phyloP scores from a whole-genome alignment of 2,888 invertebrate genomes.

The Apomyelois bistriatella region DNA sequence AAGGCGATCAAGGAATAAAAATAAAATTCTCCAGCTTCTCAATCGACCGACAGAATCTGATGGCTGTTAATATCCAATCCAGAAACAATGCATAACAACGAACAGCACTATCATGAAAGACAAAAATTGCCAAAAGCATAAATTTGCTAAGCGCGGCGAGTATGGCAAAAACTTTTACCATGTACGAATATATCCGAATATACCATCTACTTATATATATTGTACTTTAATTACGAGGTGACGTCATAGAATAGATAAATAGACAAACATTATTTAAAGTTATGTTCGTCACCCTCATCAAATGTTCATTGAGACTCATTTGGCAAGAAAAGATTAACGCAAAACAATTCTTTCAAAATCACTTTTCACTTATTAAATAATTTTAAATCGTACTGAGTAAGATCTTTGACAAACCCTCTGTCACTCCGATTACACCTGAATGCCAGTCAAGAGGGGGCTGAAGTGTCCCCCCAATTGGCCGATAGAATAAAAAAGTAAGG shows the following conservation, averaged over 20 bases:
- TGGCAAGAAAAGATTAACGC: not conserved
- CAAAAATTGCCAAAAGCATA: too few relatives aligned
- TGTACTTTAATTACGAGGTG: too few relatives aligned
- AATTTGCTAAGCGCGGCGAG: too few relatives aligned
- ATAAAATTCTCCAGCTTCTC: too few relatives aligned
- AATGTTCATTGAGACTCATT: not conserved
- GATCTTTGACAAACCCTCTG: slow-evolving; percentile 35
- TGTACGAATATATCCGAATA: too few relatives aligned
- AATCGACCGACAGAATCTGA: too few relatives aligned
- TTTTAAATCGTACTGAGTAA: not conserved
- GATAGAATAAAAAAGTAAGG: slow-evolving; percentile 59
- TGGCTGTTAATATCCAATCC: too few relatives aligned
- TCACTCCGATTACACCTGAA: slow-evolving; percentile 65
- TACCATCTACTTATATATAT: too few relatives aligned
- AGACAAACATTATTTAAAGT: not conserved
- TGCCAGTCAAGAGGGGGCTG: slow-evolving; percentile 51
- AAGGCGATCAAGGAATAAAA: too few relatives aligned
- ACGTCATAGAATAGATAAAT: not conserved
- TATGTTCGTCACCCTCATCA: not conserved
- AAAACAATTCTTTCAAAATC: not conserved
- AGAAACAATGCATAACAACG: too few relatives aligned
- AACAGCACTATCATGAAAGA: too few relatives aligned
- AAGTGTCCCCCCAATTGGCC: slow-evolving; percentile 64
- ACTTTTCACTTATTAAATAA: slow-evolving; percentile 2
- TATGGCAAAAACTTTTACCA: too few relatives aligned